Evolutionary conservation across 2,113 vertebrate species (phyloP).

Genomic region (Vombatus ursinus): DNA sequence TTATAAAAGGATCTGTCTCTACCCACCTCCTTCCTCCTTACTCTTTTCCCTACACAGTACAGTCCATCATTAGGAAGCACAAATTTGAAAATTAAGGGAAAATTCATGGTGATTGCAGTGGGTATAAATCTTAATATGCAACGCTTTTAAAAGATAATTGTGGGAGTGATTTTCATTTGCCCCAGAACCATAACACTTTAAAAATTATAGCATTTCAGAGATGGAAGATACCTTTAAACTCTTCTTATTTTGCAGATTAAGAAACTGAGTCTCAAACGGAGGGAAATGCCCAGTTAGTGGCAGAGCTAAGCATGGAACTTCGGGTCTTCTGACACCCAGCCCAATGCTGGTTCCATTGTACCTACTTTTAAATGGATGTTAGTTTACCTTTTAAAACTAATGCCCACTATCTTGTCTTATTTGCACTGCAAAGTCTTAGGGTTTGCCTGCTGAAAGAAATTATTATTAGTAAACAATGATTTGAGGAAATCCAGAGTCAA

Average conservation of each 20-base stretch:
- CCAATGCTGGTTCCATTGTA: background rate
- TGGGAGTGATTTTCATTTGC: background rate
- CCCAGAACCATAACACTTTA: background rate
- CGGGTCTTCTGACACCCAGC: background rate
- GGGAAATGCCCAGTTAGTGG: background rate
- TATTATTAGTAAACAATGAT: too few relatives aligned
- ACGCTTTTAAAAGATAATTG: background rate
- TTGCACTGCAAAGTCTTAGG: background rate
- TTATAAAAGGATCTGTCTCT: conserved; percentile 80
- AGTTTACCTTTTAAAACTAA: background rate
- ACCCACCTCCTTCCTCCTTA: conserved; percentile 55
- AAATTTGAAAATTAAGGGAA: conserved; percentile 57
- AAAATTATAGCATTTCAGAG: background rate
- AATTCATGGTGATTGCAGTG: background rate
- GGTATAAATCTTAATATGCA: background rate
- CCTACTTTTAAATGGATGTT: background rate
- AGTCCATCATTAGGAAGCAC: conserved; percentile 26
- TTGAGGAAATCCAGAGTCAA: too few relatives aligned
- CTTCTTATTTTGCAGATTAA: background rate
- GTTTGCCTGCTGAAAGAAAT: background rate
- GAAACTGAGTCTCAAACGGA: background rate
- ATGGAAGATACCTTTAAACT: background rate
- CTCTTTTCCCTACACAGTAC: conserved; percentile 44
- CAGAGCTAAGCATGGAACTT: background rate
- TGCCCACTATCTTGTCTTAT: background rate